Base-by-base conservation (phyloP, 2,797 vertebrate species). In the Atherinosoma microstoma region DNA sequence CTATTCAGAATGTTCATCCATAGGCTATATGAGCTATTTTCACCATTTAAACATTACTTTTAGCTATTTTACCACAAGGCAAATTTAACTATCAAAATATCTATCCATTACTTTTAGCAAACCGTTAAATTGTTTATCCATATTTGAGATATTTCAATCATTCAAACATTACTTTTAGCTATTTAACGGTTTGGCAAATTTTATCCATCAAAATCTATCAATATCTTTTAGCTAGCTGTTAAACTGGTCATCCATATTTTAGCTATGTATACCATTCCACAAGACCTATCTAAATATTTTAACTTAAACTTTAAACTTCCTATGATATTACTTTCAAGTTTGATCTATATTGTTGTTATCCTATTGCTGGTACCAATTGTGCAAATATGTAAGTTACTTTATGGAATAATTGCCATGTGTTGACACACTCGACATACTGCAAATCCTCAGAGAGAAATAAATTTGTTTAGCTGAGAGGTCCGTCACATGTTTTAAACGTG, bases 401-500 rank as follows among this genome's bases (percentile, higher is more conserved):
- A 51, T 40, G 24, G 1, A 56, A 57, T 49, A 8, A 20, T 8
- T 56, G 7, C 42, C 6, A 22, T 7, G 27, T n/a, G 22, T 58
- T 36, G 58, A 45, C 2, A 0, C 38, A 16, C 38, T 40, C 15
- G 13, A 16, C 38, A 45, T 36, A 7, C 10, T 29, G 24, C 38
- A 73, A 58, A 59, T 59, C 34, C 3, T 18, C 9, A 30, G 67
- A 20, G 34, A 8, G 30, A 63, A 30, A 58, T 8, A 4, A 38
- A 56, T 34, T 58, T 61, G n/a, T 49, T 49, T 47, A 49, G 7
- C 40, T 16, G 40, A 16, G 40, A 42, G 40, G 53, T 38, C 20
- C 27, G 47, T 65, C 49, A 16, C n/a, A 66, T 29, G 38, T 61
- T 58, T 58, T 15, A 15, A 49, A 47, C 27, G 36, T 68, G 63